Base-by-base conservation (phyloP, 53 echinoderm and acorn worm species). In the Crossaster papposus region DNA sequence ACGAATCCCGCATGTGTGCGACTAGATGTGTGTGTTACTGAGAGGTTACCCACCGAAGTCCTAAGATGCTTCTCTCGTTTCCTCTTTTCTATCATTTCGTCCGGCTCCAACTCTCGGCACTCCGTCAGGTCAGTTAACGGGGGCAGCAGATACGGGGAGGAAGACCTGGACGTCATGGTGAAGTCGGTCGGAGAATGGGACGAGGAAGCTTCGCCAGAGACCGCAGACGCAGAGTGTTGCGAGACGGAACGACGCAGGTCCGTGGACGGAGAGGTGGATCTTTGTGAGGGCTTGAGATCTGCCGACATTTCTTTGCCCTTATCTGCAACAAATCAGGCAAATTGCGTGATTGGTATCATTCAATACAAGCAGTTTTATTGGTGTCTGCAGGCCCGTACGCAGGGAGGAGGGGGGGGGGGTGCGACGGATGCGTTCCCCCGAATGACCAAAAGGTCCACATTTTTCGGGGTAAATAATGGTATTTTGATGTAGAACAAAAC, bases 21-120 rank as follows among this genome's bases (percentile, higher is more conserved):
- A n/a, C n/a, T n/a, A 44, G 44, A 9, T 0, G 5, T 5, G 6
- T 53, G 14, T 5, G 0, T 44, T 10, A 18, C 24, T 30, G 81
- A 89, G 22, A 58, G 18, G 31, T 36, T 72, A 79, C 90, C 89
- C 52, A 93, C 91, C 78, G 83, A 62, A 51, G 88, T 76, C 30
- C 79, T 32, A 50, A 76, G 79, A 81, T 93, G 89, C 30, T 85
- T 82, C 70, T 97, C 97, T 32, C 93, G 87, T 77, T 97, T 97
- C 81, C 97, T 86, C 90, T 95, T 97, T 86, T 92, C 94, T 5
- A 97, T 92, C 93, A 97, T 81, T 26, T 94, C 93, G 63, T 97
- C 97, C 0, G 97, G 95, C 32, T 82, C 81, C 51, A 97, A 83
- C 26, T 77, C 80, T 12, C 91, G 54, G 33, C 93, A 79, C 86